Evolutionary conservation across 2,888 invertebrate species (phyloP), one percentile per base, ranked within the genome.

Genomic region (Slavum lentiscoides): DNA sequence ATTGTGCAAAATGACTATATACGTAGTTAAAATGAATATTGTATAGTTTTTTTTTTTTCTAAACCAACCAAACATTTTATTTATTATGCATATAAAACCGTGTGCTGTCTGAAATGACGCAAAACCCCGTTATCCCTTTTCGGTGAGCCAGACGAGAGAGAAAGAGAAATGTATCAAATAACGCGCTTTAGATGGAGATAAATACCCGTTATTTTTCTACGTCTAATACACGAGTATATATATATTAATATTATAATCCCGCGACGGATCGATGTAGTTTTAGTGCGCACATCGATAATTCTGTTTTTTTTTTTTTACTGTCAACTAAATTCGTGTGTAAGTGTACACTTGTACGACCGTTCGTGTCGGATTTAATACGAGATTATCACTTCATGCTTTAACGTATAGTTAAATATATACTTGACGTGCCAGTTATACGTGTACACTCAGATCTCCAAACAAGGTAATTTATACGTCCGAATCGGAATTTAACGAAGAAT

Each of bases 81-180:
- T 30, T 30, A 30, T 30, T 30, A 30, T 30, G 1, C 30, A 30
- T 30, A 3, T 17, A 66, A 70, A 68, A 68, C 43, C 59, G 23
- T 43, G 2, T 49, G 59, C 23, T 13, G 13, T 70, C 77, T 37
- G 62, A 59, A 68, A 68, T 30, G 76, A 68, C 59, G 49, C 68
- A 15, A 77, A 77, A 69, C 62, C 77, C 69, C 62, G 70, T 77
- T 70, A 77, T 70, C 77, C 62, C 69, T 62, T 70, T 43, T 43
- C 7, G 43, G 66, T 68, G n/a, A 1, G 49, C 19, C n/a, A n/a
- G 55, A 15, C 55, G 15, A 49, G 7, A 43, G 7, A 49, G 3
- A 13, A 49, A 13, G 11, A 49, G 11, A 49, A 49, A 49, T 13
- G 1, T 13, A 49, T 30, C 30, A 49, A 49, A 49, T 67, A 72